phyloP scores from a whole-genome alignment of 37 sponge, comb jelly and placozoan genomes.

The Mnemiopsis leidyi region DNA sequence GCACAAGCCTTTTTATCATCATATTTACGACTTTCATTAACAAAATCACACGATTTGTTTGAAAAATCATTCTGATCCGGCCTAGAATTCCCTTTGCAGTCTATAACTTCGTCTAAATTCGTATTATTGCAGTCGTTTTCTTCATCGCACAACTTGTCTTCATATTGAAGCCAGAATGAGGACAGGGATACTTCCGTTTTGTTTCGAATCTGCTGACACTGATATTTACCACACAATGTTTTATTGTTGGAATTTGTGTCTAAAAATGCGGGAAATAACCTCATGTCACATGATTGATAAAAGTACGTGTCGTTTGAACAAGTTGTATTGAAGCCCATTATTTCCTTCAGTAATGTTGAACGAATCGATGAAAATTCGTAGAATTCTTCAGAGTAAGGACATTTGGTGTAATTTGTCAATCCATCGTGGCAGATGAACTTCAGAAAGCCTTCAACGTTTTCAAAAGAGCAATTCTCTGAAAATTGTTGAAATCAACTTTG shows the following conservation, averaged over 20 bases:
- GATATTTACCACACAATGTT: neutral
- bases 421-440: neutral
- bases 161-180: neutral
- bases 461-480: neutral
- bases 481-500: too few relatives aligned
- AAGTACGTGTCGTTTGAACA: neutral
- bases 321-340: neutral
- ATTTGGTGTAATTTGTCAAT: neutral
- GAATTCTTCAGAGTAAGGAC: neutral
- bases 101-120: neutral
- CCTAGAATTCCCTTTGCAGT: too few relatives aligned
- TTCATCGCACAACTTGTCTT: neutral
- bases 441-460: neutral
- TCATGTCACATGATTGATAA: neutral
- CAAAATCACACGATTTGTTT: too few relatives aligned
- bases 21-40: neutral
- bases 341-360: too few relatives aligned
- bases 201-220: neutral
- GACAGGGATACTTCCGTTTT: neutral
- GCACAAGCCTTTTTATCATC: neutral
- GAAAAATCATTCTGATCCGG: too few relatives aligned
- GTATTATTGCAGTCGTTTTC: neutral
- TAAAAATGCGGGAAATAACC: too few relatives aligned
- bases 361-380: too few relatives aligned
- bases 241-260: neutral